Conservation (phyloP, 2,888 invertebrate species). For the Cosmorhoe ocellata region DNA sequence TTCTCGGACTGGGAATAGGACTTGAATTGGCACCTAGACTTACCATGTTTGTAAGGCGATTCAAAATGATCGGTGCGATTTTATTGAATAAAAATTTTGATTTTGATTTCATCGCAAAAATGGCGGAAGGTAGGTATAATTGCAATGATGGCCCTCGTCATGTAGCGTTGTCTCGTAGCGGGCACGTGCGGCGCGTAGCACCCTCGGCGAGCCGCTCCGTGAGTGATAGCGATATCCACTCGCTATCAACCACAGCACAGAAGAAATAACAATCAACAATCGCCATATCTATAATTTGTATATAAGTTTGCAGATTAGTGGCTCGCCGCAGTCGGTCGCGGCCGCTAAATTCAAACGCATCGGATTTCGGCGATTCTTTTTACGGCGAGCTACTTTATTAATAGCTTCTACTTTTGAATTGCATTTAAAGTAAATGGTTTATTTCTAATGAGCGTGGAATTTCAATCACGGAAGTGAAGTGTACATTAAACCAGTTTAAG, state of each 20-base stretch:
- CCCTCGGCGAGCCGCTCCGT: slow-evolving; percentile 8
- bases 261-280: not conserved
- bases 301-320: slow-evolving; percentile 40
- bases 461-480: not conserved
- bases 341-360: slow-evolving; percentile 37
- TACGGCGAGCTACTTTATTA: not conserved
- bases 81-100: too few species aligned
- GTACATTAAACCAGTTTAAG: not conserved
- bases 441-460: slow-evolving; percentile 3
- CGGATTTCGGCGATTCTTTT: slow-evolving; percentile 16
- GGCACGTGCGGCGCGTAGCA: not conserved
- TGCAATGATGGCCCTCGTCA: too few species aligned
- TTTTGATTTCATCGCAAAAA: too few species aligned
- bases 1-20: too few species aligned
- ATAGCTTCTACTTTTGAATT: too few species aligned
- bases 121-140: too few species aligned
- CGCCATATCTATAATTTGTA: slow-evolving; percentile 31
- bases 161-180: slow-evolving; percentile 14
- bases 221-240: slow-evolving; percentile 12
- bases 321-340: slow-evolving; percentile 42
- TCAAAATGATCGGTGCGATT: too few species aligned
- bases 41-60: too few species aligned
- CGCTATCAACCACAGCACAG: slow-evolving; percentile 18
- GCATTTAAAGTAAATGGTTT: not conserved
- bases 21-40: too few species aligned